These are phyloP conservation scores for Psophia crepitans DNA, from an alignment of 2,113 vertebrate species.

Conservation along the genomic window DNA sequence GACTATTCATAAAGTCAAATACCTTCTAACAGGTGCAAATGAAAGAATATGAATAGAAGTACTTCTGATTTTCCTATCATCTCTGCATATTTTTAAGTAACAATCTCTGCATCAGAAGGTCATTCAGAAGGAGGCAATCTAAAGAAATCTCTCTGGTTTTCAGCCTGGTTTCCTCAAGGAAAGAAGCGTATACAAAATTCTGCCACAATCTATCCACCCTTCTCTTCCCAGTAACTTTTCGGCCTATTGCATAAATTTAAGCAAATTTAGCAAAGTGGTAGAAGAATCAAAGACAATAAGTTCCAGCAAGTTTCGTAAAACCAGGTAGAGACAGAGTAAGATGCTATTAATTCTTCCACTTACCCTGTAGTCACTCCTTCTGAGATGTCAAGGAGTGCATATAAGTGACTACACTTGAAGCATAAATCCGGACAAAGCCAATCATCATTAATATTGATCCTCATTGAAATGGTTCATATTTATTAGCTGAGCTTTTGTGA, in stretches of 20 bases:
- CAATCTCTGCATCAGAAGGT: neutral
- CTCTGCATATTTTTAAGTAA: neutral
- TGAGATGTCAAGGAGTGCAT: neutral
- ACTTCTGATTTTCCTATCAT: neutral
- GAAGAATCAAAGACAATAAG: neutral
- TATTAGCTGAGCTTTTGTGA: neutral
- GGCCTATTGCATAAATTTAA: neutral
- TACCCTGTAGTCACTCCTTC: neutral
- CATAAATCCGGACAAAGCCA: neutral
- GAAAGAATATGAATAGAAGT: neutral
- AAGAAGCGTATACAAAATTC: neutral
- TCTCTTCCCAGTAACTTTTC: neutral
- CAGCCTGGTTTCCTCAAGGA: neutral
- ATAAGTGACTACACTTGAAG: neutral
- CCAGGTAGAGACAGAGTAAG: neutral
- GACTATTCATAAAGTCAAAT: neutral
- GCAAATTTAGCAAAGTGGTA: neutral
- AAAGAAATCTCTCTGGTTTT: neutral
- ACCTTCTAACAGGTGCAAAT: neutral
- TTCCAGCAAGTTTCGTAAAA: neutral
- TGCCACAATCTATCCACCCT: neutral
- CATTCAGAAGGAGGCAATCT: neutral
- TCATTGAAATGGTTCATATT: neutral
- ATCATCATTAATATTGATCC: neutral
- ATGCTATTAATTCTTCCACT: neutral